phyloP scores from a whole-genome alignment of 2,888 invertebrate species.

The Pomacea canaliculata region DNA sequence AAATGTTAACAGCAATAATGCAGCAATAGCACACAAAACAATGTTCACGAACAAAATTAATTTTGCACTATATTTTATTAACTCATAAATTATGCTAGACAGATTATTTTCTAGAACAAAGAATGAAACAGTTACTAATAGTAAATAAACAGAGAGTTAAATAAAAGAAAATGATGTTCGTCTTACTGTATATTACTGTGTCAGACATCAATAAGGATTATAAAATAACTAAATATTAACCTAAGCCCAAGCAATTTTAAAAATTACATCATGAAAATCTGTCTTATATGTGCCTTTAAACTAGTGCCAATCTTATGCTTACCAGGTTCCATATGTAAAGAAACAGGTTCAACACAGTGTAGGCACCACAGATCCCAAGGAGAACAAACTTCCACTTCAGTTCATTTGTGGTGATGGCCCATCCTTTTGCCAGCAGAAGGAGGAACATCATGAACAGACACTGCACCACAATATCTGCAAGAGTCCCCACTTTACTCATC shows the following conservation, averaged over 20 bases:
- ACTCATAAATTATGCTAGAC: too few relatives aligned
- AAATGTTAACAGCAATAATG: too few relatives aligned
- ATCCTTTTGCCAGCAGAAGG: slow-evolving; percentile 93
- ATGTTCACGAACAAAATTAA: too few relatives aligned
- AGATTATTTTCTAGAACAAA: background rate
- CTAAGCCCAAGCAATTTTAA: too few relatives aligned
- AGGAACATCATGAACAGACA: slow-evolving; percentile 93
- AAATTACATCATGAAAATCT: too few relatives aligned
- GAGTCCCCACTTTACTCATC: slow-evolving; percentile 88
- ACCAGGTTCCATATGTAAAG: slow-evolving; percentile 97
- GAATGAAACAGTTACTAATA: background rate
- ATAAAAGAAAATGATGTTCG: background rate
- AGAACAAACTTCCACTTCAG: slow-evolving; percentile 87
- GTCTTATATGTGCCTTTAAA: too few relatives aligned
- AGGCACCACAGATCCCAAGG: slow-evolving; percentile 90
- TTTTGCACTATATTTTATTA: too few relatives aligned
- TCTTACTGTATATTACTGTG: background rate
- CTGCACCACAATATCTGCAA: slow-evolving; percentile 90
- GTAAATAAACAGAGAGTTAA: background rate
- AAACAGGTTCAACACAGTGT: slow-evolving; percentile 90
- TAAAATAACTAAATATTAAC: too few relatives aligned
- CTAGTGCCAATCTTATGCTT: slow-evolving; percentile 64
- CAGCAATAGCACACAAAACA: too few relatives aligned
- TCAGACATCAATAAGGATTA: too few relatives aligned
- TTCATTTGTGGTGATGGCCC: slow-evolving; percentile 93